phyloP scores from a whole-genome alignment of 1,140 invertebrate species.

The Lethocerus indicus region DNA sequence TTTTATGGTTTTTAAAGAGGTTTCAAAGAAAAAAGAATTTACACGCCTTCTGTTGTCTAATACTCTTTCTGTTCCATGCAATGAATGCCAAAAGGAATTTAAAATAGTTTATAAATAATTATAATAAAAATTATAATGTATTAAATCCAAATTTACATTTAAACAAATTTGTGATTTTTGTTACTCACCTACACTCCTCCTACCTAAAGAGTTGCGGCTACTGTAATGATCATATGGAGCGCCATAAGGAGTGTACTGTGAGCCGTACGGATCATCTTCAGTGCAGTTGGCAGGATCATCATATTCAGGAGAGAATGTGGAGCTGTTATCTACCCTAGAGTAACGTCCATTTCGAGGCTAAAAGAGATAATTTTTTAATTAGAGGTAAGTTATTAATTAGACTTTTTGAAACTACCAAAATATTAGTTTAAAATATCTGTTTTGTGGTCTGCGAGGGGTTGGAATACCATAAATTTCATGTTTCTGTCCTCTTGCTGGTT shows the following conservation, averaged over 20 bases:
- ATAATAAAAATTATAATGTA: too few species aligned
- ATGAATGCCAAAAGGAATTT: too few species aligned
- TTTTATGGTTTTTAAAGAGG: too few species aligned
- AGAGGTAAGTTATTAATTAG: not conserved
- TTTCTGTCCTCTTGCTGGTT: too few species aligned
- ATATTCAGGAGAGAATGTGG: conserved; percentile 52
- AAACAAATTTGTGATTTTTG: not conserved
- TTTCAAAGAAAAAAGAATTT: too few species aligned
- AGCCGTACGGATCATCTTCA: conserved; percentile 77
- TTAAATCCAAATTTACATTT: not conserved
- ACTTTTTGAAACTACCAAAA: too few species aligned
- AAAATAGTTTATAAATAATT: too few species aligned
- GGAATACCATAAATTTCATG: too few species aligned
- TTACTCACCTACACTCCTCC: conserved; percentile 34
- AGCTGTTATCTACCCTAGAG: conserved; percentile 33
- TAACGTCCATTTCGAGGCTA: conserved; percentile 61
- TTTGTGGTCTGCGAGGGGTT: too few species aligned
- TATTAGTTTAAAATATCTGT: too few species aligned
- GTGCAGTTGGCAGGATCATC: conserved; percentile 82
- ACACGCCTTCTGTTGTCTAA: too few species aligned
- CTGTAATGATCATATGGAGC: conserved; percentile 75
- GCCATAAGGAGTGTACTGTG: conserved; percentile 60
- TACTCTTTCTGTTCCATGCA: too few species aligned
- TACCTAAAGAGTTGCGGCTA: conserved; percentile 57
- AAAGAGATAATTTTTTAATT: not conserved